phyloP scores from a whole-genome alignment of 2,888 invertebrate species.

The Neoascia interrupta region DNA sequence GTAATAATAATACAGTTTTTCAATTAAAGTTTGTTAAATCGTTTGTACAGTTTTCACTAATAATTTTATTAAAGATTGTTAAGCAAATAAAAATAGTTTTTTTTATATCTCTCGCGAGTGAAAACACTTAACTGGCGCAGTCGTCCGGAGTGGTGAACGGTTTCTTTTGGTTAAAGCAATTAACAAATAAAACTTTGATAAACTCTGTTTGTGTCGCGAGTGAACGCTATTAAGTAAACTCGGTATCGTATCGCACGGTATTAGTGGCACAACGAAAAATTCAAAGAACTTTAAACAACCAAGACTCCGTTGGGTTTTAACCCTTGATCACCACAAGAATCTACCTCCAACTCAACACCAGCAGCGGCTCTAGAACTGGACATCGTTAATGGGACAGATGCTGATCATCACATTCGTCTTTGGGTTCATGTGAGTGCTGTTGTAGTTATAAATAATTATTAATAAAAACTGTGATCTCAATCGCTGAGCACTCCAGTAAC shows the following conservation, averaged over 20 bases:
- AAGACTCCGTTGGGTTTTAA: slow-evolving; percentile 1
- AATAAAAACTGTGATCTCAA: not conserved
- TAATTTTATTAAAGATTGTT: no score
- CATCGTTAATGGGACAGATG: not conserved
- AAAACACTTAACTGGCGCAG: no score
- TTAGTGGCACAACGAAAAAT: not conserved
- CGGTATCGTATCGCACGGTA: slow-evolving; percentile 9
- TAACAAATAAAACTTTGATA: no score
- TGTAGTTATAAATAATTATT: not conserved
- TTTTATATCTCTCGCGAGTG: no score
- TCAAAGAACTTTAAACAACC: not conserved
- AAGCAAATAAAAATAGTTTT: no score
- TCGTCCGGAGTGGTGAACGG: no score
- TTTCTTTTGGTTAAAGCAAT: no score
- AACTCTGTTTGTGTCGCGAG: not conserved
- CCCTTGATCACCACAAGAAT: not conserved
- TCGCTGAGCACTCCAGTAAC: slow-evolving; percentile 8
- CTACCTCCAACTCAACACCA: not conserved
- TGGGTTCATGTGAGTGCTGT: slow-evolving; percentile 4
- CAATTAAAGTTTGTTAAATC: no score
- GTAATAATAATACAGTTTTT: no score
- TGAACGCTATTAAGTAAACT: not conserved
- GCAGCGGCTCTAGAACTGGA: not conserved
- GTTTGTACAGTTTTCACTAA: no score
- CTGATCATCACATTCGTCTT: slow-evolving; percentile 3